Base-by-base conservation (phyloP, 2,888 invertebrate genomes). In the Lysandra coridon region DNA sequence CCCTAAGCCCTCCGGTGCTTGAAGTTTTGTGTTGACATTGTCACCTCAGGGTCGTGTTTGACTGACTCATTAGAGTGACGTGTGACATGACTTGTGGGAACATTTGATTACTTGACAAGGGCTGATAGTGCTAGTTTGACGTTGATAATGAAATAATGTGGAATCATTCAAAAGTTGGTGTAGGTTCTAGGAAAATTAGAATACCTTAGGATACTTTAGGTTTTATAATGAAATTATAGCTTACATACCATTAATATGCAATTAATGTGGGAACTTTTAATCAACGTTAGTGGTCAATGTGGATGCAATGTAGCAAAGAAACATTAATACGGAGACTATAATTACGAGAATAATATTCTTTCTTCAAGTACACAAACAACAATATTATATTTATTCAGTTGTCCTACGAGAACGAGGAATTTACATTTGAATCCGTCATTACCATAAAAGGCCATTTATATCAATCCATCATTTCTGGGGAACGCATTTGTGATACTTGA, bases 401-500 rank as follows among this genome's bases (percentile, higher is more conserved):
- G 87, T 85, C 85, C 87, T 86, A 86, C 83, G 88, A 92, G 91
- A 89, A 89, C 89, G 83, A 87, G 82, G 86, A 86, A 93, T 94
- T 94, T 91, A 87, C 92, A 94, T 93, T 87, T 91, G 90, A 90
- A 94, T 93, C 88, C 86, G 82, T 82, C 80, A 93, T 94, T 93
- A 90, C 83, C 92, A 94, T 93, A 92, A 87, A 89, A 91, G 86
- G 85, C 86, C 86, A 92, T 94, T 92, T 91, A 92, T 90, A 85
- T 83, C 87, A 82, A 94, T 94, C 92, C 90, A 90, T 93, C 94
- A 93, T 85, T 85, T 84, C 82, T 82, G 84, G 85, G 86, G 83
- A 84, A 85, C 85, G 88, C 90, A 91, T 93, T 93, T 92, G 92
- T 92, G 92, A 92, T 93, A 92, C 90, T 91, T 89, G 91, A 92